Base-by-base conservation (phyloP, 2,888 invertebrate genomes). In the Brassicogethes aeneus region DNA sequence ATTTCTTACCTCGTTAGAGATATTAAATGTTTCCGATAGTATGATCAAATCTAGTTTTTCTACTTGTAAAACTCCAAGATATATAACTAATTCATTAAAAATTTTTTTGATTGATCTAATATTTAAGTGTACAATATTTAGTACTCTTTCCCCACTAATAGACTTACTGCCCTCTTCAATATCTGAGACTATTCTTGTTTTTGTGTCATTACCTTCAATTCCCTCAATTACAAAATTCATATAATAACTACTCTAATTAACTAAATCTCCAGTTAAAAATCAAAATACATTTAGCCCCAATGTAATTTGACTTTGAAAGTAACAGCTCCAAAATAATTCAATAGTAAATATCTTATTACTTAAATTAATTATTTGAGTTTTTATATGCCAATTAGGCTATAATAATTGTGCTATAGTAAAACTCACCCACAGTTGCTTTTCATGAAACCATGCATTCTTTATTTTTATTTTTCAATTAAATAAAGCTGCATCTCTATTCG, bases 221-320 rank as follows among this genome's bases (percentile, higher is more conserved):
- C 40, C 43, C 13, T 40, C 36, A 15, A 43, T 12, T 15, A 40
- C n/a, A 15, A 12, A 5, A 17, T 40, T 17, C 40, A 43, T 43
- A 40, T 23, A 23, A 23, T 23, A 23, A 5, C 23, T 23, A 23
- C 5, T 23, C 23, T 23, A 23, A 23, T n/a, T 23, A 23, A 23
- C 23, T 23, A 23, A 23, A 23, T 23, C 5, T 23, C 23, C 10
- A 23, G 10, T 23, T 23, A 23, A 23, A 23, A 23, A 10, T 23
- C 5, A 23, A 23, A 23, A 23, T 7, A 23, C 10, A 5, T 23
- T 23, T 5, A 23, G 23, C 23, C 23, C 10, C 7, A 23, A 23
- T 23, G 10, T 23, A 23, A 5, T 23, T 7, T 23, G 23, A 23
- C 23, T 23, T 10, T 7, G 23, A 23, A 23, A 23, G 23, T 23